Evolutionary conservation across 1,140 invertebrate species (phyloP).

Genomic region (Drosophila pallidifrons): DNA sequence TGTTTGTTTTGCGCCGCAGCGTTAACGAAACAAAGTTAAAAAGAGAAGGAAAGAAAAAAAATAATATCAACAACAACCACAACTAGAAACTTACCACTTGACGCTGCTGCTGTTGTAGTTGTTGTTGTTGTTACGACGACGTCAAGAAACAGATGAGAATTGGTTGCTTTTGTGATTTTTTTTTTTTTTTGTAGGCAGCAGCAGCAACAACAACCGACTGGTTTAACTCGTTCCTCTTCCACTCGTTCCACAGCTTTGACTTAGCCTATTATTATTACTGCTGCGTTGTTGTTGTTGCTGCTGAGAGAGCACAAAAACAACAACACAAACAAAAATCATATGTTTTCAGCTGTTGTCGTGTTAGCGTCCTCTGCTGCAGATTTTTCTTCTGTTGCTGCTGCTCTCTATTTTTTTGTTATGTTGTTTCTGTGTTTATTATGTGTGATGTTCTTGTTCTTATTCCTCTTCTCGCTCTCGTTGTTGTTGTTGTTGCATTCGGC

Average conservation of each 20-base stretch:
- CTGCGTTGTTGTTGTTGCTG: constrained; percentile 37
- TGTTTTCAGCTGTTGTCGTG: constrained; percentile 76
- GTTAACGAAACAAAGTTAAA: constrained; percentile 16
- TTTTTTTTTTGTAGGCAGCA: constrained; percentile 22
- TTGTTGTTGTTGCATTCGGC: constrained; percentile 55
- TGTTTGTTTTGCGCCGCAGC: constrained; percentile 25
- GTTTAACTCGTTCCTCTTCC: constrained; percentile 46
- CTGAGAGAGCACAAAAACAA: constrained; percentile 55
- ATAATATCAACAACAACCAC: constrained; percentile 31
- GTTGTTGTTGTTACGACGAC: constrained; percentile 49
- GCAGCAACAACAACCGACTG: constrained; percentile 32
- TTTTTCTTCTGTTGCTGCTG: neutral
- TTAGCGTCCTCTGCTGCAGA: neutral
- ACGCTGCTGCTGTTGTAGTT: constrained; percentile 41
- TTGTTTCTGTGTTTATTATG: constrained; percentile 2
- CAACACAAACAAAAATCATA: constrained; percentile 83
- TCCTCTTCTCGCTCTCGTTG: constrained; percentile 36
- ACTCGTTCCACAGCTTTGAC: constrained; percentile 32
- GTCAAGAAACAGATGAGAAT: constrained; percentile 54
- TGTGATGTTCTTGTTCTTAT: constrained; percentile 26
- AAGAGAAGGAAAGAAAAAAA: constrained; percentile 13
- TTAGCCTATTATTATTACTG: constrained; percentile 5
- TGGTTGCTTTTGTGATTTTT: constrained; percentile 3
- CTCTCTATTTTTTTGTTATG: constrained; percentile 12
- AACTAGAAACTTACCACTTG: constrained; percentile 54